Percentiles rank a stretch among this genome's conserved stretches.
Evolutionary conservation across 2,113 vertebrate species (phyloP).

Genomic region (Hemiscyllium ocellatum): DNA sequence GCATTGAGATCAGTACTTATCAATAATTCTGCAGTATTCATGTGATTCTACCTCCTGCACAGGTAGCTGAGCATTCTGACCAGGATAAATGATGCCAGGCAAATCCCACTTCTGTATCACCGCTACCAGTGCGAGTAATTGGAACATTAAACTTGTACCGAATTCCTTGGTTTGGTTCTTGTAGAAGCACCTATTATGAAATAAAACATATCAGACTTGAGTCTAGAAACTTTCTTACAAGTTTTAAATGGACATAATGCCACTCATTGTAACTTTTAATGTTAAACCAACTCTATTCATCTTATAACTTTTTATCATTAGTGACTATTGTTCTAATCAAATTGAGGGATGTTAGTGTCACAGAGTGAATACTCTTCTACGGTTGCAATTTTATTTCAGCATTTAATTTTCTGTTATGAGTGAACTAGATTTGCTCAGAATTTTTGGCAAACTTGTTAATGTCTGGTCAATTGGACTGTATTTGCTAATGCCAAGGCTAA

Average conservation of each 20-base stretch:
- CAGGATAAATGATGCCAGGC: conserved; percentile 85
- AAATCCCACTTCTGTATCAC: conserved; percentile 93
- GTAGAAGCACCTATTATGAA: conserved; percentile 78
- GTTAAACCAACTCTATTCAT: not conserved
- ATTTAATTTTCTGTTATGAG: not conserved
- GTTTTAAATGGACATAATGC: not conserved
- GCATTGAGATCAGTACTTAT: not conserved
- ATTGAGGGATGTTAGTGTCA: not conserved
- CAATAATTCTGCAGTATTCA: not conserved
- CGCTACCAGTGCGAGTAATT: conserved; percentile 86
- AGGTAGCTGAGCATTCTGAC: conserved; percentile 93
- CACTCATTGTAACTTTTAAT: not conserved
- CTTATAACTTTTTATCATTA: not conserved
- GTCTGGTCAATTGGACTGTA: no score
- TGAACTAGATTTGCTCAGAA: not conserved
- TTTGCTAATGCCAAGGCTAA: no score
- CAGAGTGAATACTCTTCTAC: not conserved
- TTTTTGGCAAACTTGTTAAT: not conserved
- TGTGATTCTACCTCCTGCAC: conserved; percentile 78
- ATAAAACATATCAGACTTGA: not conserved
- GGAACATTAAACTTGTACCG: conserved; percentile 93
- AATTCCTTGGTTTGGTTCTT: conserved; percentile 93
- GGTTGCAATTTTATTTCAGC: not conserved
- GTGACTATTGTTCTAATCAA: not conserved
- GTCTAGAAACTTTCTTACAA: not conserved